Base-by-base conservation (phyloP, 1,140 invertebrate species). In the Dysdera silvatica region DNA sequence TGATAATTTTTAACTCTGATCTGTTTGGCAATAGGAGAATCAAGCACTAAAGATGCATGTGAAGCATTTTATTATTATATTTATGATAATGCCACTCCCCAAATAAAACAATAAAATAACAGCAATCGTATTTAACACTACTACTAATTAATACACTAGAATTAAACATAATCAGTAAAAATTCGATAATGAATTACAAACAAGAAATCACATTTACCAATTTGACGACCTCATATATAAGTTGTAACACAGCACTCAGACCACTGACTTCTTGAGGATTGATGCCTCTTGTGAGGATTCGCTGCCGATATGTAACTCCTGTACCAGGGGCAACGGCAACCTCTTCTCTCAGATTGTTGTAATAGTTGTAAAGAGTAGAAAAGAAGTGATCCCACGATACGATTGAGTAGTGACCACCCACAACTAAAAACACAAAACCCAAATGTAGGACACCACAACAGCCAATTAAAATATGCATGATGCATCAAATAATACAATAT, bases 371-470 rank as follows among this genome's bases (percentile, higher is more conserved):
- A 37, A 97, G 79, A 0, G 91, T 90, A 6, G 80, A 81, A 69
- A 96, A 93, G 72, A 96, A 91, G 71, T 93, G 89, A 71, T 93
- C 88, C 87, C 89, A 91, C 0, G 87, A 88, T 16, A 91, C 74
- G 40, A 74, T 74, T 67, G 74, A 78, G 12, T 74, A 69, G 20
- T 76, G 74, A 28, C 71, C 72, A 35, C 76, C 76, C 77, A 49
- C 2, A 69, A 67, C 10, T 20, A 32, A 33, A 47, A 56, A 43
- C 28, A 18, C 16, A 51, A 23, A 51, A 4, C 18, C 10, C 43
- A 20, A 6, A 2, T 20, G 18, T 41, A 41, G 32, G 35, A 35
- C 26, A 60, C 32, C 56, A 57, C 7, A 70, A 53, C 32, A 62
- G 33, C 45, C 68, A 65, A 26, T 60, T 70, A 12, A 68, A 67